phyloP scores from a whole-genome alignment of 2,113 vertebrate species.

The Rostratula benghalensis region DNA sequence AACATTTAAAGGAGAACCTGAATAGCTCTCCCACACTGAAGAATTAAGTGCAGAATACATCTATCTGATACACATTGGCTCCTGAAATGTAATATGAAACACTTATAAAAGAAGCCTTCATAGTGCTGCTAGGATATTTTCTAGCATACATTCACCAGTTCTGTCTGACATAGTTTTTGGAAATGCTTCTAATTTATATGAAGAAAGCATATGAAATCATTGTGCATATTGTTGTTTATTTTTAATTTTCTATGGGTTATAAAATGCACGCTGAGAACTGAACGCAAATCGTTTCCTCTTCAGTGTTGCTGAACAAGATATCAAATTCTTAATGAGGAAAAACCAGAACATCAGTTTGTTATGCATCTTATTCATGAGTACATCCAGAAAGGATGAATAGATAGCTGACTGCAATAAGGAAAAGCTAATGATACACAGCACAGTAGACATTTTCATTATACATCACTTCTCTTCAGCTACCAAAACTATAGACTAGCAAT shows the following conservation, averaged over 20 bases:
- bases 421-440: conserved; percentile 56
- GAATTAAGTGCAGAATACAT: background rate
- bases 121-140: background rate
- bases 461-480: conserved; percentile 43
- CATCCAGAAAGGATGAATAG: conserved; percentile 68
- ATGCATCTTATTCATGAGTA: conserved; percentile 63
- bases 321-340: conserved; percentile 49
- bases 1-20: background rate
- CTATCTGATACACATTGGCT: background rate
- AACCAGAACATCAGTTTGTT: conserved; percentile 48
- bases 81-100: background rate
- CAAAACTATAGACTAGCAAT: conserved; percentile 22
- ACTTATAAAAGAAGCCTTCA: background rate
- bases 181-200: conserved; percentile 28
- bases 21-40: background rate
- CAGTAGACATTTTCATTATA: conserved; percentile 59
- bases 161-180: background rate
- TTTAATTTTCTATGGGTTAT: conserved; percentile 52
- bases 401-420: conserved; percentile 68
- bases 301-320: conserved; percentile 52
- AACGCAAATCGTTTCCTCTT: conserved; percentile 31
- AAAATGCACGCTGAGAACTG: background rate
- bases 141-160: background rate
- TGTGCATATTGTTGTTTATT: conserved; percentile 44
- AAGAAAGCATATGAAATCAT: conserved; percentile 25